Percentiles rank a stretch among this genome's conserved stretches.
Evolutionary conservation across 2,888 invertebrate species (phyloP).

Genomic region (Asteroscopus sphinx): DNA sequence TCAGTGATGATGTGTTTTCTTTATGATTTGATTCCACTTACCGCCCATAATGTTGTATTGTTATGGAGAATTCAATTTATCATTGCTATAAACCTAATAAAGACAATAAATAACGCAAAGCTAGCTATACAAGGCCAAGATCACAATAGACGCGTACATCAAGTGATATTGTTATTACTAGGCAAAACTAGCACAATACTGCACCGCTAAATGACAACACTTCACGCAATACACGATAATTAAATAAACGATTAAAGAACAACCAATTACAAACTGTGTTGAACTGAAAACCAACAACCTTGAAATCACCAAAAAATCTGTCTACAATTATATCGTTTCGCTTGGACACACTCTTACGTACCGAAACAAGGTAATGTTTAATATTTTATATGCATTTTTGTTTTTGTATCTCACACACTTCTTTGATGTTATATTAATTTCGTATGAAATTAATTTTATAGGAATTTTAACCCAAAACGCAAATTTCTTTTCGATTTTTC

Average conservation of each 20-base stretch:
- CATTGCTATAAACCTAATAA: conserved; percentile 67
- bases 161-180: conserved; percentile 54
- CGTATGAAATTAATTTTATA: conserved; percentile 26
- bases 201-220: conserved; percentile 68
- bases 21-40: conserved; percentile 70
- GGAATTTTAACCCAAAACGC: conserved; percentile 42
- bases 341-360: conserved; percentile 68
- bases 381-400: conserved; percentile 58
- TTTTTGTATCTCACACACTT: conserved; percentile 53
- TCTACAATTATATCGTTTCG: conserved; percentile 62
- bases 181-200: conserved; percentile 56
- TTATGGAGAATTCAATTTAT: conserved; percentile 71
- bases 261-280: conserved; percentile 74
- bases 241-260: conserved; percentile 78
- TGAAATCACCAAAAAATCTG: conserved; percentile 76
- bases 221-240: conserved; percentile 75
- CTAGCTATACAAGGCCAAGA: conserved; percentile 78
- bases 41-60: conserved; percentile 76
- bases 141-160: conserved; percentile 65
- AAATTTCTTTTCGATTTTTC: conserved; percentile 60
- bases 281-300: conserved; percentile 82
- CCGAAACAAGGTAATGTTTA: conserved; percentile 62
- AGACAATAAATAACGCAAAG: conserved; percentile 67
- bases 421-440: conserved; percentile 31
- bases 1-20: conserved; percentile 53